These are phyloP conservation scores for Clupea harengus DNA, from an alignment of 2,113 vertebrate genomes.

Conservation along the genomic window DNA sequence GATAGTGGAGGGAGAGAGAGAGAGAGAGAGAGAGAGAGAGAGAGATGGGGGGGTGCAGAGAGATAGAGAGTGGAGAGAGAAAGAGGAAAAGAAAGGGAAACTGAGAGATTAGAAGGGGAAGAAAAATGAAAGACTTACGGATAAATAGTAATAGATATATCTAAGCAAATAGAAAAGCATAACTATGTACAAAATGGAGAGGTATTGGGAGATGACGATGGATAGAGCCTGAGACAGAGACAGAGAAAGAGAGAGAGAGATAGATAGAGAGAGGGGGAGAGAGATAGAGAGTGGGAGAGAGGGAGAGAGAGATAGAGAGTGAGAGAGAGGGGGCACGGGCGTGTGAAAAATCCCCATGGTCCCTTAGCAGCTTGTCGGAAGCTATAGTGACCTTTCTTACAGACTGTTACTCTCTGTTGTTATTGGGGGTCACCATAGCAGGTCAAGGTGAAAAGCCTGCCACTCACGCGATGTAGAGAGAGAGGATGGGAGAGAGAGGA, in stretches of 20 bases:
- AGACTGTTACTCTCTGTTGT: conserved; percentile 56
- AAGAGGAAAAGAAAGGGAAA: not conserved
- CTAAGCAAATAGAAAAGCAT: no score
- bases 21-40: not conserved
- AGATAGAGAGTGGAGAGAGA: not conserved
- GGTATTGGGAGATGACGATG: not conserved
- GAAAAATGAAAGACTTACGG: no score
- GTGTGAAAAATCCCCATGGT: conserved; percentile 23
- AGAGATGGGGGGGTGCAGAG: not conserved
- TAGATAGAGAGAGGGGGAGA: not conserved
- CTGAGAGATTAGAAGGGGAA: not conserved
- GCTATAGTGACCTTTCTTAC: conserved; percentile 61
- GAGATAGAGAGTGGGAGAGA: not conserved
- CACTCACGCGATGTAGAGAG: conserved; percentile 50
- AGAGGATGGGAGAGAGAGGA: not conserved
- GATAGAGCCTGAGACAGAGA: not conserved
- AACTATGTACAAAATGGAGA: no score
- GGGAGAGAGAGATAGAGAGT: no score
- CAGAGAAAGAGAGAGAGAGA: conserved; percentile 31
- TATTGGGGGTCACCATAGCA: conserved; percentile 52
- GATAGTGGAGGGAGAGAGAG: not conserved
- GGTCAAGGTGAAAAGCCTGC: conserved; percentile 61
- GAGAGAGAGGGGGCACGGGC: not conserved
- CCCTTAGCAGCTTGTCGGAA: conserved; percentile 51
- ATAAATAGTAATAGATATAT: no score